Evolutionary conservation across 2,797 vertebrate genomes (phyloP), one percentile per base, ranked within the genome.

Genomic region (Smutsia temminckii): DNA sequence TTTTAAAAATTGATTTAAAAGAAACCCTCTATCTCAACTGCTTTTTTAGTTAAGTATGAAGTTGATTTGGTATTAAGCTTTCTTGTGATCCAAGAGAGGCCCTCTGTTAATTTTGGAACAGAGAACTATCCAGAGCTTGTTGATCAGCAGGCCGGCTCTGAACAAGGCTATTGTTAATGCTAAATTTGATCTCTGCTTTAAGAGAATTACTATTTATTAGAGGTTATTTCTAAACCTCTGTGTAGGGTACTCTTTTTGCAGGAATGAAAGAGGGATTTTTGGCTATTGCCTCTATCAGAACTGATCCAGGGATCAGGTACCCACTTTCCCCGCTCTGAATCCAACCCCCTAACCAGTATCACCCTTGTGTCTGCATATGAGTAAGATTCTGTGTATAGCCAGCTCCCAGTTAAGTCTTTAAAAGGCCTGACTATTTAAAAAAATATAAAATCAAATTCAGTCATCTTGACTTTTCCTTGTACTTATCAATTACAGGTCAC

Each of bases 401-500:
- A 69, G 18, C 68, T 85, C 61, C 57, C 20, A n/a, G 10, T 64
- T 17, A 71, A 10, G 27, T 55, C 42, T 20, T 78, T 2, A 23
- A 49, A 85, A 86, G 53, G 68, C 32, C 23, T 40, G 25, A 27
- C 46, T 34, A 46, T 49, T 61, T 40, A 16, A 42, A 37, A 55
- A 20, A 51, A 27, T 25, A 7, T 74, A 17, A 49, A 89, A 27
- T 90, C 29, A 34, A 59, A 17, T 66, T 42, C 34, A 34, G 61
- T 64, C 20, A 6, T 63, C 53, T 87, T 46, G 66, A 29, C 18
- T 32, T 13, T 87, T 32, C 66, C 40, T 66, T 72, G 77, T 71
- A 57, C 90, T 89, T 11, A 0, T 94, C 87, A 53, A 78, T 42
- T 55, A 66, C 95, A 99, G 99, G 57, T 98, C 98, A 0, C 97